Base-by-base conservation (phyloP, 1,140 invertebrate species). In the Calliopsis andreniformis region DNA sequence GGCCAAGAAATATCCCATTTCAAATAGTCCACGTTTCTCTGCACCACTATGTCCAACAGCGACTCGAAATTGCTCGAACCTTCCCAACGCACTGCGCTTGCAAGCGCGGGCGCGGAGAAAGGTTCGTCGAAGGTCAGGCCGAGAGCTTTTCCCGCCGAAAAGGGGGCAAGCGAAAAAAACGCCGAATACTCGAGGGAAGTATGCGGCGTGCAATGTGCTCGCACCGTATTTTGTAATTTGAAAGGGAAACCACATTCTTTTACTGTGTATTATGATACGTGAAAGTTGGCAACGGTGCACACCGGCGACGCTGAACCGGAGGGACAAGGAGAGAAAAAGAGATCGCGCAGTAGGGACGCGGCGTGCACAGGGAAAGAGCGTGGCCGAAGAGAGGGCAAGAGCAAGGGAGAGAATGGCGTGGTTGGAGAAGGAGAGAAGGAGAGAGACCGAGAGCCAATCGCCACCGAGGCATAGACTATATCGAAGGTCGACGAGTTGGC, bases 241-340 rank as follows among this genome's bases (percentile, higher is more conserved):
- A 90, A 91, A 91, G 89, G 89, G 88, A 91, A 91, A 91, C 89
- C 87, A 89, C 89, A 91, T 90, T 91, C 89, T 91, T 91, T 88
- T 83, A 87, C 89, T 87, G 84, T 87, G 87, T 89, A 90, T 90
- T 91, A 91, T 91, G 88, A 91, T 91, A 90, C 89, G 89, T 90
- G 89, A 91, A 91, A 91, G 89, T 91, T 90, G 85, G 86, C 85
- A 86, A 81, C 76, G 78, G 59, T 56, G 71, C 58, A 78, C 72
- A 66, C 75, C 35, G 73, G 35, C 55, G 66, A 32, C 68, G 32
- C n/a, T 35, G 18, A 14, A 5, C 25, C 10, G 68, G 7, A 51
- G 62, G 53, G 45, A 76, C 45, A 55, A 62, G 49, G 14, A 59
- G 42, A 63, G 56, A 45, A 25, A 55, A 39, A 59, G 23, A 14